Base-by-base conservation (phyloP, 2,888 invertebrate species). In the Cybosia mesomella region DNA sequence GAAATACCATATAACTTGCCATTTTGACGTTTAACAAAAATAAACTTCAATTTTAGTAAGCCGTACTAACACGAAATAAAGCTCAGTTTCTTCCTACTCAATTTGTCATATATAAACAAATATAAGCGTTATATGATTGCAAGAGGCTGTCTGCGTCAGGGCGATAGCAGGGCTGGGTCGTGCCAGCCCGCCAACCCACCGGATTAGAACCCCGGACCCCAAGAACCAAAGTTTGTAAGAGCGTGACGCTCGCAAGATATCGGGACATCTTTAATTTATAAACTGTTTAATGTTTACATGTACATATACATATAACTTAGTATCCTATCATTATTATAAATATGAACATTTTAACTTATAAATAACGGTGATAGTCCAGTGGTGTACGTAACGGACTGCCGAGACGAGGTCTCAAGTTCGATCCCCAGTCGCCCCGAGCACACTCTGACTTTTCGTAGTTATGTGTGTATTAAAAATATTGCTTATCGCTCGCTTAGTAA, bases 131-230 rank as follows among this genome's bases (percentile, higher is more conserved):
- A 62, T 75, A 73, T 75, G 71, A 79, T 79, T 70, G 70, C 62
- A 75, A 81, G 79, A 76, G 74, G 79, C 76, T 70, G 69, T 65
- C 86, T 92, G 93, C 78, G 75, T 72, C 71, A 70, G 53, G 53
- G 85, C 84, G 93, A 93, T 93, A 93, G 89, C 87, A 81, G 59
- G 92, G 89, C 87, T 80, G 58, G 77, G 73, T 80, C 93, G 93
- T 93, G 93, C 86, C 87, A 82, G 74, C 81, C 84, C 89, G 81
- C 83, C 74, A 79, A 69, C 76, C 80, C 79, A 68, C 72, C 76
- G 93, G 93, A 92, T 93, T 93, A 93, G 75, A 81, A 72, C 81
- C 81, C 78, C 79, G 81, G 83, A 79, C 85, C 89, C 89, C 87
- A 87, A 89, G 88, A 86, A 84, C 85, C 82, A 80, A 85, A 84